phyloP scores from a whole-genome alignment of 1,140 invertebrate species.

The Zaprionus nigranus region DNA sequence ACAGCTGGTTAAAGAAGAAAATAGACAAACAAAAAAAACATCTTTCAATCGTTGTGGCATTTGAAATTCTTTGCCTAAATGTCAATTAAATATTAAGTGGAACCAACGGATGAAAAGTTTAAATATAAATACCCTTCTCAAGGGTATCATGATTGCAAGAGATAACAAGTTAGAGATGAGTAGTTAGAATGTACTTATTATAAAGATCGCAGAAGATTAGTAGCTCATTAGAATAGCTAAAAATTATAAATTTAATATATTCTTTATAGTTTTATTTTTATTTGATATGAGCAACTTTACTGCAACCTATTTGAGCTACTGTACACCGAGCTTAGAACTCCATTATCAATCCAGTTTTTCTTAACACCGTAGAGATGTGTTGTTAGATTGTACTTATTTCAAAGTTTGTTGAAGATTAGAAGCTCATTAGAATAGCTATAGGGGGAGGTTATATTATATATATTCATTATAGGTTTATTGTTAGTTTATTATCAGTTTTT shows the following conservation, averaged over 20 bases:
- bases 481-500: no score
- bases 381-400: background rate
- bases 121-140: background rate
- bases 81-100: constrained; percentile 77
- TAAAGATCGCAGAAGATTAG: background rate
- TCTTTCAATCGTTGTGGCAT: constrained; percentile 28
- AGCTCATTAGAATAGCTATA: background rate
- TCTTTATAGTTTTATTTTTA: no score
- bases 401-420: background rate
- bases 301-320: no score
- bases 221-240: background rate
- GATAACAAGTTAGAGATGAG: background rate
- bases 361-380: no score
- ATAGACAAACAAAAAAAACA: constrained; percentile 11
- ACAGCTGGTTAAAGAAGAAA: constrained; percentile 35
- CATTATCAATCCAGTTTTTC: no score
- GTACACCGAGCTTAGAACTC: no score
- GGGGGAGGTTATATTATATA: no score
- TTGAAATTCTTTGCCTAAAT: constrained; percentile 76
- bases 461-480: no score
- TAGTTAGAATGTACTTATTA: background rate
- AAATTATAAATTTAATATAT: background rate
- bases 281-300: no score
- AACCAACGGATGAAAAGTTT: constrained; percentile 23
- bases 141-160: background rate